Evolutionary conservation across 2,888 invertebrate species (phyloP), one percentile per base, ranked within the genome.

Genomic region (Lumbricus terrestris): DNA sequence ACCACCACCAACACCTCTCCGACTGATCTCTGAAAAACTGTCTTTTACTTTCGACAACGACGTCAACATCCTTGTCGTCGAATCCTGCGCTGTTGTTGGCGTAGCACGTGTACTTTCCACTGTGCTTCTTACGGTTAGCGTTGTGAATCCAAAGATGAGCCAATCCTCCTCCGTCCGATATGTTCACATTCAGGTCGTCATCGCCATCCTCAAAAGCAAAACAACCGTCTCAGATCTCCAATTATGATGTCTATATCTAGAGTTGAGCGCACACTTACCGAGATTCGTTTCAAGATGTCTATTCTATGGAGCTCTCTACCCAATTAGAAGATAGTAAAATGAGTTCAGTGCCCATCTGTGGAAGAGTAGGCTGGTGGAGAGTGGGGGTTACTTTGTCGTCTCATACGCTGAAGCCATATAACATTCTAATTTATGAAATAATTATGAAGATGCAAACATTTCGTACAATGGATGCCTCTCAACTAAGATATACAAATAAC

Each of bases 61-160:
- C 90, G 16, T 82, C 47, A 29, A 89, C 42, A 33, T 42, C 47
- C 88, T 85, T 90, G 34, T 37, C 1, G 42, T 89, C 90, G 34
- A 83, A 42, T 20, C 90, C 90, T 29, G 90, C 90, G 29, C 40
- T 42, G 38, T 90, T 90, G 29, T 82, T 38, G 69, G 90, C 90
- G 20, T n/a, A 33, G 42, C 90, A 90, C 34, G 89, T 54, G 88
- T 90, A 90, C 42, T 82, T 88, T 37, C 89, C 89, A n/a, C 42
- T 47, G 69, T 90, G 85, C 37, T 35, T 33, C 37, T 35, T 35
- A 8, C 37, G 34, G 37, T 85, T 35, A 20, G 85, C 34, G 33
- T 34, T 85, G 34, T 35, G 34, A 18, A 85, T 85, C 37, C 29
- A 29, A 29, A 85, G 85, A 20, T 35, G 85, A 4, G 35, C 37